Evolutionary conservation across 2,113 vertebrate genomes (phyloP), one percentile per base, ranked within the genome.

Genomic region (Ondatra zibethicus): DNA sequence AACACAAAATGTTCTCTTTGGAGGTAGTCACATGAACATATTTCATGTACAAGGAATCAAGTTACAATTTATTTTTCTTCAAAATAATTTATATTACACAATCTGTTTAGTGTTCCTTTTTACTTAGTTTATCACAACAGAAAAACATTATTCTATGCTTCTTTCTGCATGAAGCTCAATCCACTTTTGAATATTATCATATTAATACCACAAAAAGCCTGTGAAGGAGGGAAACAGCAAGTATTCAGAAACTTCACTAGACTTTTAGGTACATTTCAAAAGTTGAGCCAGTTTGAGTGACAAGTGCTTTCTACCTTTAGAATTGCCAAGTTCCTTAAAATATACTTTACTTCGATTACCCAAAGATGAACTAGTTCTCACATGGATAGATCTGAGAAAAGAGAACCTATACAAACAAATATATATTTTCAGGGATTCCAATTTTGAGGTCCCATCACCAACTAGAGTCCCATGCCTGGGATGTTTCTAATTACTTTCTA

Each of bases 131-230:
- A 88, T 88, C 70, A 89, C 80, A 92, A 90, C 47, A 94, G 87
- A 96, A 93, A 63, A 93, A 63, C n/a, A 72, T 4, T 76, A 4
- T 73, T 95, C 58, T 91, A 52, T 95, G 58, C 70, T 7, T 85
- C 70, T 92, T 93, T 93, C 75, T 95, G 58, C 55, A 89, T 89
- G 14, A n/a, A 96, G 1, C 5, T 90, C 70, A 92, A 27, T 72
- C n/a, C 63, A 50, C 63, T 92, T 93, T 86, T 81, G 66, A 96
- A 77, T 33, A 95, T 94, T 66, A 70, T 92, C n/a, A 82, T 77
- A 92, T 94, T 95, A 96, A 78, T 92, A 45, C 58, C 90, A 65
- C 50, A 78, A 85, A 11, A 1, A 66, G 16, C 31, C 4, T 91
- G 11, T 68, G 52, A 92, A 33, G 58, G 68, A 93, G 50, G 75